Percentiles rank a stretch among this genome's conserved stretches.
phyloP scores from a whole-genome alignment of 23 tunicate species.

The Oikopleura dioica region DNA sequence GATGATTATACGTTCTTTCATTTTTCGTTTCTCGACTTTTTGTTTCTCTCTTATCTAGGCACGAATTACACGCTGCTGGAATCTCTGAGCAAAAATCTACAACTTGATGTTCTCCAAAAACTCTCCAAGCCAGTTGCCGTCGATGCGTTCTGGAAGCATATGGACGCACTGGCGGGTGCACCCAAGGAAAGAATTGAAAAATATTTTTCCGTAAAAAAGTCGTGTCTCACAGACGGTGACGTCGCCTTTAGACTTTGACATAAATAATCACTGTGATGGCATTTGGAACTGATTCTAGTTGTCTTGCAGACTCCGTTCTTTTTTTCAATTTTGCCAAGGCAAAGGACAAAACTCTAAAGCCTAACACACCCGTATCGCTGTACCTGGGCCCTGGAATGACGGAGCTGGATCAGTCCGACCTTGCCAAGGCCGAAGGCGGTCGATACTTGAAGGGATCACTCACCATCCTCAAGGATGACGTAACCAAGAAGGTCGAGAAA shows the following conservation, averaged over 20 bases:
- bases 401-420: neutral
- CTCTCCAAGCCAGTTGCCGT: neutral
- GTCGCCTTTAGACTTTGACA: neutral
- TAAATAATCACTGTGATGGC: neutral
- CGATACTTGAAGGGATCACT: neutral
- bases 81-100: neutral
- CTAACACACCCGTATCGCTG: neutral
- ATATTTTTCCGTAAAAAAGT: neutral
- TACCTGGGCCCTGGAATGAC: neutral
- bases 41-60: no score
- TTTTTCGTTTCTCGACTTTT: no score
- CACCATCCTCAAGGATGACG: neutral
- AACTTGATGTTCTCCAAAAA: neutral
- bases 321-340: no score
- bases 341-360: neutral
- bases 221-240: neutral
- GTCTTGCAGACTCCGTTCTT: no score
- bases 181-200: neutral
- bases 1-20: no score
- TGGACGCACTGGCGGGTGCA: neutral
- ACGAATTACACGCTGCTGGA: neutral
- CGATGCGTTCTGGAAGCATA: neutral
- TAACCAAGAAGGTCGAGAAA: neutral
- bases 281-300: no score
- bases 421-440: neutral